Base-by-base conservation (phyloP, 2,888 invertebrate genomes). In the Notocelia uddmanniana region DNA sequence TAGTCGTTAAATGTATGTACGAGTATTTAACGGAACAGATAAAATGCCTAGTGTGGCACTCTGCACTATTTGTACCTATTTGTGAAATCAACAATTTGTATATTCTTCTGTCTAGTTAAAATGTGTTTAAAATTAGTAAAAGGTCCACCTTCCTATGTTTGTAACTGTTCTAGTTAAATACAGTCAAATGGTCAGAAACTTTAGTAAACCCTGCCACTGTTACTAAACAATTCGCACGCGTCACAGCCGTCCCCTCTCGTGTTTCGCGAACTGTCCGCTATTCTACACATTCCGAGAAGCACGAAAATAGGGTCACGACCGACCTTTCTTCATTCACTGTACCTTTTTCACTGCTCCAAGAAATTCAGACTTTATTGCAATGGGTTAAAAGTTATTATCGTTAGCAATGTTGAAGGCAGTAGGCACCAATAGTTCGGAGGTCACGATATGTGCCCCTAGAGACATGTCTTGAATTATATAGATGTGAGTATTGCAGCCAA, bases 231-330 rank as follows among this genome's bases (percentile, higher is more conserved):
- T 60, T 60, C 26, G 5, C 60, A 60, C 63, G 19, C 50, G 31
- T 31, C 23, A 15, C 54, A n/a, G n/a, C n/a, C n/a, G n/a, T n/a
- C 41, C 2, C 34, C 2, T 9, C 26, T 26, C 31, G 31, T 19
- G 19, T 63, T 63, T 19, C 13, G 1, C 31, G 52, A 63, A 62
- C 31, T 34, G 19, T 48, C 50, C 48, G 23, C 41, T 18, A 10
- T 50, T 19, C 48, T 21, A 26, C 37, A 64, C 37, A 37, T 52
- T 64, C 34, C 50, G 21, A 34, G 50, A 63, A 50, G 19, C 59
- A 52, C 50, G 34, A 63, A 63, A 63, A 52, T 63, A 63, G 18
- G 63, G 63, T 63, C 64, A 64, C 34, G 31, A n/a, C 19, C 15
- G 50, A 54, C 34, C 45, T 9, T 13, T 37, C 34, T n/a, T 37